phyloP scores from a whole-genome alignment of 2,888 invertebrate species.

The Campoplex capitator region DNA sequence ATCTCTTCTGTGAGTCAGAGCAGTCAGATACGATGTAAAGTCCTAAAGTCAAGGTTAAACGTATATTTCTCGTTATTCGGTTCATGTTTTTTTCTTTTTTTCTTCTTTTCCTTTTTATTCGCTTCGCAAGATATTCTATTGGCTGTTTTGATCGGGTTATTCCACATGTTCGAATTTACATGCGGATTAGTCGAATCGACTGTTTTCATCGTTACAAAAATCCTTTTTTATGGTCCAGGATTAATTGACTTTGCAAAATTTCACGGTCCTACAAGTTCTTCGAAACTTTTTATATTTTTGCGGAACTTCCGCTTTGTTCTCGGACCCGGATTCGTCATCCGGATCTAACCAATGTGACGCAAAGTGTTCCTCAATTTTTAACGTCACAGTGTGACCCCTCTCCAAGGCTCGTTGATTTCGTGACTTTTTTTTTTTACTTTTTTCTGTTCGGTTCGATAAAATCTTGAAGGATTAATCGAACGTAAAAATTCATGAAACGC shows the following conservation, averaged over 20 bases:
- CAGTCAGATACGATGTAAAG: constrained; percentile 40
- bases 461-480: not conserved
- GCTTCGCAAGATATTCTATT: not conserved
- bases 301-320: not conserved
- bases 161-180: constrained; percentile 1
- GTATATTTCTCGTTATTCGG: constrained; percentile 33
- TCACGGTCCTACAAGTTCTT: not conserved
- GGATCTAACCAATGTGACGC: no score
- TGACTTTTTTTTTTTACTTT: not conserved
- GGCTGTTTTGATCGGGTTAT: constrained; percentile 10
- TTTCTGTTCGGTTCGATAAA: not conserved
- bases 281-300: not conserved
- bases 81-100: constrained; percentile 33
- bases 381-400: not conserved
- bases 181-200: not conserved
- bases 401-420: not conserved
- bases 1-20: constrained; percentile 54
- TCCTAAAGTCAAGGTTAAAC: constrained; percentile 56
- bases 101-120: not conserved
- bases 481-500: not conserved
- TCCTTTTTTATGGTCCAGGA: not conserved
- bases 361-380: not conserved
- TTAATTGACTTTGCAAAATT: not conserved
- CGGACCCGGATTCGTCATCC: not conserved
- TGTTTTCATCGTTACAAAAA: not conserved